phyloP scores from a whole-genome alignment of 2,797 vertebrate genomes.

The Myotis planiceps region DNA sequence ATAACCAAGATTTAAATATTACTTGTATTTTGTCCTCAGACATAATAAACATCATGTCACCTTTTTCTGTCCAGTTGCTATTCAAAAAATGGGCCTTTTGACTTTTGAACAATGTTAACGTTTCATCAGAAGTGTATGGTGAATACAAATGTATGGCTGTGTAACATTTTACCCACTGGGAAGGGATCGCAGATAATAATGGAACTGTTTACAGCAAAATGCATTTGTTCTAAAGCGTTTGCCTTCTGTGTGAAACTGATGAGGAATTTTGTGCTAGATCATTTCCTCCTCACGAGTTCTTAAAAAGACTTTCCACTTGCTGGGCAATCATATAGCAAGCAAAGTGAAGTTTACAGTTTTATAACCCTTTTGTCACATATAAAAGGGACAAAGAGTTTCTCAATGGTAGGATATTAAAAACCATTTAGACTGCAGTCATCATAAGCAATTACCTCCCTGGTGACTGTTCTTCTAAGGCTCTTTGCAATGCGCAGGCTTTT shows the following conservation, averaged over 20 bases:
- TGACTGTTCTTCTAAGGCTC: not conserved
- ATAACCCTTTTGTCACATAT: not conserved
- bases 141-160: slow-evolving; percentile 7
- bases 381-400: not conserved
- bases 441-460: slow-evolving; percentile 13
- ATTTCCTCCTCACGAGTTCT: slow-evolving; percentile 39
- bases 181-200: not conserved
- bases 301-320: slow-evolving; percentile 31
- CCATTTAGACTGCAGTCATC: slow-evolving; percentile 3
- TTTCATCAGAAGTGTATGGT: slow-evolving; percentile 10
- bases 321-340: slow-evolving; percentile 50
- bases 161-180: not conserved
- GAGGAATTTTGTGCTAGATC: slow-evolving; percentile 10
- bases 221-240: slow-evolving; percentile 43
- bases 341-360: slow-evolving; percentile 49
- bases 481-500: not conserved
- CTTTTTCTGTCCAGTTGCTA: not conserved
- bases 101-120: not conserved
- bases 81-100: slow-evolving; percentile 18
- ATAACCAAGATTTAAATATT: not conserved
- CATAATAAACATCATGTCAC: not conserved
- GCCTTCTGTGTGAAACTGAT: slow-evolving; percentile 16
- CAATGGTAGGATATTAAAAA: slow-evolving; percentile 43
- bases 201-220: slow-evolving; percentile 26
- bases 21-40: not conserved